A percentile compares a stretch with the other conserved stretches of the same genome.
phyloP scores from a whole-genome alignment of 1,140 invertebrate genomes.

The Microplitis demolitor region DNA sequence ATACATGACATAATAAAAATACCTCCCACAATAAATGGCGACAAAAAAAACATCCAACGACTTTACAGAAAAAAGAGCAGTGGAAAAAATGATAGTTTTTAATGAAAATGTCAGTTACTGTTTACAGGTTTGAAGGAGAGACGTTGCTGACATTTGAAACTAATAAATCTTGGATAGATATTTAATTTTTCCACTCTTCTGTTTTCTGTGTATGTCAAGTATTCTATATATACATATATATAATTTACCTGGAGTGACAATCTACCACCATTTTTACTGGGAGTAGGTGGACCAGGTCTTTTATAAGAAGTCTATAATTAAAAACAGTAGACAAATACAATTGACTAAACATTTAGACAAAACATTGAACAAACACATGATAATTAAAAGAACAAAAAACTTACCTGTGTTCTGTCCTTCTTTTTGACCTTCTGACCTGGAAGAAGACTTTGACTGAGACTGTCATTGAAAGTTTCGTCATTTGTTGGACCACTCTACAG shows the following conservation, averaged over 20 bases:
- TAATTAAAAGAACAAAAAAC: conserved; percentile 9
- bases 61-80: neutral
- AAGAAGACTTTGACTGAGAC: conserved; percentile 65
- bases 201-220: too few species aligned
- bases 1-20: neutral
- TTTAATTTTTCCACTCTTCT: too few species aligned
- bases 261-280: conserved; percentile 80
- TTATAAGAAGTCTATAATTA: conserved; percentile 72
- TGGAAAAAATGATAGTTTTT: too few species aligned
- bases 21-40: neutral
- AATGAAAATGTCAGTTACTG: too few species aligned
- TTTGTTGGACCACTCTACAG: conserved; percentile 57
- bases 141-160: too few species aligned
- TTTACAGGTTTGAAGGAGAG: too few species aligned
- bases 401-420: conserved; percentile 63
- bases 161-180: too few species aligned
- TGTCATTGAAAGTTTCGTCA: conserved; percentile 65
- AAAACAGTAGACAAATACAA: conserved; percentile 26
- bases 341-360: neutral
- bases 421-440: conserved; percentile 65
- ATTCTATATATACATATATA: too few species aligned
- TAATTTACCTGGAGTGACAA: conserved; percentile 65
- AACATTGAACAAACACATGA: neutral
- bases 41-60: neutral
- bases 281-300: conserved; percentile 81